Percentiles rank a stretch among this genome's conserved stretches.
Evolutionary conservation across 2,797 vertebrate genomes (phyloP).

Genomic region (Darevskia mixta): DNA sequence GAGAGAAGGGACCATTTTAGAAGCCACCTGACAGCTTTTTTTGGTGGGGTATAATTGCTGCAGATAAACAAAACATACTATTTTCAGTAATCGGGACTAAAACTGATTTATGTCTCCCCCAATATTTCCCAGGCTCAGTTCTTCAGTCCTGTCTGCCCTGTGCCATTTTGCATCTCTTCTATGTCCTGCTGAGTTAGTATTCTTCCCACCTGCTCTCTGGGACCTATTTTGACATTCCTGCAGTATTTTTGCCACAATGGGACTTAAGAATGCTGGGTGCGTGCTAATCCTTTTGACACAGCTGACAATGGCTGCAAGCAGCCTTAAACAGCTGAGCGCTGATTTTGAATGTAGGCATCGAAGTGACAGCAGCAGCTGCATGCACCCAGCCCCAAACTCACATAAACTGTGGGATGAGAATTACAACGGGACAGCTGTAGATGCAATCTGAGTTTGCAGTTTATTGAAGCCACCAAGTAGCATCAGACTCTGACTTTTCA

Average conservation of each 20-base stretch:
- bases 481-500: background rate
- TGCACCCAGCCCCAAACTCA: conserved; percentile 26
- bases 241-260: conserved; percentile 38
- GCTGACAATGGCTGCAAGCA: conserved; percentile 53
- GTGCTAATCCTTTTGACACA: conserved; percentile 48
- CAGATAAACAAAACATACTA: too few species aligned
- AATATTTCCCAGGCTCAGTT: conserved; percentile 19
- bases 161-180: conserved; percentile 7
- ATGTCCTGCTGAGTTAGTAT: conserved; percentile 1
- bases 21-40: too few species aligned
- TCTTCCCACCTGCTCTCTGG: conserved; percentile 42
- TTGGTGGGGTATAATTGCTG: too few species aligned
- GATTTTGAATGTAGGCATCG: conserved; percentile 42
- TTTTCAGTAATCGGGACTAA: background rate
- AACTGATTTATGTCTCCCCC: background rate
- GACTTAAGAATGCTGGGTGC: conserved; percentile 37
- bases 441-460: background rate
- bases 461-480: background rate
- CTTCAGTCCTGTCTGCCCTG: background rate
- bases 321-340: conserved; percentile 40
- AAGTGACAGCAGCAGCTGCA: conserved; percentile 67
- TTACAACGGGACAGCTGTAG: background rate
- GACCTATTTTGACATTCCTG: conserved; percentile 28
- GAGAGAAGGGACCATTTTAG: too few species aligned
- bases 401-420: conserved; percentile 33